phyloP scores from a whole-genome alignment of 2,888 invertebrate genomes.

The Apotomis capreana region DNA sequence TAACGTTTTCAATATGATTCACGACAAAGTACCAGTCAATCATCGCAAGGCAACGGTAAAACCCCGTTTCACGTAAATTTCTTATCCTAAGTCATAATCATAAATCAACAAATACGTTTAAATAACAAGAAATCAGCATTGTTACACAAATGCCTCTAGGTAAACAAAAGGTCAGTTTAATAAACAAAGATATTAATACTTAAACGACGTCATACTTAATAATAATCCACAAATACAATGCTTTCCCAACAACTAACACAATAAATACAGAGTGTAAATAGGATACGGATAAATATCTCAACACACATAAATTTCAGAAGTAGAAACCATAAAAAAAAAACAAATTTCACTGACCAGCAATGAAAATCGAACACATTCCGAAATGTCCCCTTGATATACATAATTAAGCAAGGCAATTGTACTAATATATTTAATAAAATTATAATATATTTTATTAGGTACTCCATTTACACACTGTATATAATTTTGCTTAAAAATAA shows the following conservation, averaged over 20 bases:
- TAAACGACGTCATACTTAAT: conserved; percentile 4
- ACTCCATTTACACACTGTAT: not conserved
- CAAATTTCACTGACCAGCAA: not conserved
- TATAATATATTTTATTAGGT: not conserved
- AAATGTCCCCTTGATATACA: too few relatives aligned
- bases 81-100: conserved; percentile 11
- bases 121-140: conserved; percentile 11
- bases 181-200: conserved; percentile 13
- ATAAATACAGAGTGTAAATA: not conserved
- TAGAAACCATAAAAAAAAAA: too few relatives aligned
- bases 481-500: not conserved
- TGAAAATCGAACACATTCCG: not conserved
- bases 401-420: too few relatives aligned
- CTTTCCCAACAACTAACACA: not conserved
- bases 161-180: conserved; percentile 7
- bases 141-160: conserved; percentile 11
- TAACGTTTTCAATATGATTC: conserved; percentile 5
- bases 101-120: conserved; percentile 15
- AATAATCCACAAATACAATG: conserved; percentile 4
- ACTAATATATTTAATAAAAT: too few relatives aligned
- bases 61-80: conserved; percentile 16
- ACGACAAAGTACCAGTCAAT: conserved; percentile 7
- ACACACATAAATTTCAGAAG: too few relatives aligned
- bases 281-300: not conserved
- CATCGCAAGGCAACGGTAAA: conserved; percentile 29